Evolutionary conservation across 2,797 vertebrate species (phyloP).

Genomic region (Zalophus californianus): DNA sequence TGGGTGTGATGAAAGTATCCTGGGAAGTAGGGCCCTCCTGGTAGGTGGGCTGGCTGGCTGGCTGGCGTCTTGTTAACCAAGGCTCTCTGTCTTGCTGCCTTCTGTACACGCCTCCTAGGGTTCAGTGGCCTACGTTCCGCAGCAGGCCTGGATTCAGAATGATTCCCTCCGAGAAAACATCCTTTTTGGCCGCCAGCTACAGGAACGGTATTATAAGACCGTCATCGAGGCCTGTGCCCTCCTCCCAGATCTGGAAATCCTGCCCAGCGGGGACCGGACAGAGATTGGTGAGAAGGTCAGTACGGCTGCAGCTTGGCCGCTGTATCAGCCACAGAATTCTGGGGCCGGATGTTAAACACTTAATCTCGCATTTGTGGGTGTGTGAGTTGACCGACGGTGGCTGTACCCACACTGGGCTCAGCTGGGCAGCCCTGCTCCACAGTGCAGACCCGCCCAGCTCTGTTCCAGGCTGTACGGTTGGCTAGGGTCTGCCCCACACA

Average conservation of each 20-base stretch:
- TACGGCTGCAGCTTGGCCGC: neutral
- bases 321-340: neutral
- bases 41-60: fast-evolving
- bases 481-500: neutral
- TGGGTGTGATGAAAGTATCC: neutral
- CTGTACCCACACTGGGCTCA: neutral
- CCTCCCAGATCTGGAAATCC: slow-evolving; percentile 94
- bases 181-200: slow-evolving; percentile 92
- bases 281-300: slow-evolving; percentile 98
- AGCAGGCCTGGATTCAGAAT: slow-evolving; percentile 99
- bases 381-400: neutral
- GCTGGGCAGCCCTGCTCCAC: fast-evolving
- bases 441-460: neutral
- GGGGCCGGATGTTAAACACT: neutral
- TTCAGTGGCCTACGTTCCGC: slow-evolving; percentile 95
- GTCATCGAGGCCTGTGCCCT: slow-evolving; percentile 95
- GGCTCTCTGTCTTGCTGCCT: neutral
- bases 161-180: slow-evolving; percentile 95
- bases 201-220: slow-evolving; percentile 89
- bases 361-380: neutral
- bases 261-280: slow-evolving; percentile 94
- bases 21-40: neutral
- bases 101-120: slow-evolving; percentile 87
- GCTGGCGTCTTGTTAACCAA: neutral
- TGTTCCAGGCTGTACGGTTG: neutral